Conservation (phyloP, 2,113 vertebrate species). For the Illadopsis cleaveri region DNA sequence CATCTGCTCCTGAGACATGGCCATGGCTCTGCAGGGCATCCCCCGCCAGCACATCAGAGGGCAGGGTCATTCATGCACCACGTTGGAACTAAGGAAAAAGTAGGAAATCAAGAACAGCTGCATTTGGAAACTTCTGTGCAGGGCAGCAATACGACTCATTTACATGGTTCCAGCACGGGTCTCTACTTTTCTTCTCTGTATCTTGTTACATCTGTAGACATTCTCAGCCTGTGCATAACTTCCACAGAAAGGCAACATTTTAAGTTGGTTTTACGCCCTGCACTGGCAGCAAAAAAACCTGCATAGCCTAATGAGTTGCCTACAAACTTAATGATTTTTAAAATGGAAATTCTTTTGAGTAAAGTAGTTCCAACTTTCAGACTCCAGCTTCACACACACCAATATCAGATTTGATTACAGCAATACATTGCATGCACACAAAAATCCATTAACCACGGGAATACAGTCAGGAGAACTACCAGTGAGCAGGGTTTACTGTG, state of each 20-base stretch:
- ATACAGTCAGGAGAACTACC: not conserved
- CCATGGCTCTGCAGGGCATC: rapidly evolving
- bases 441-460: not conserved
- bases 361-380: not conserved
- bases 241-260: not conserved
- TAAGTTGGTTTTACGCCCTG: not conserved
- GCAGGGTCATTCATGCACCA: rapidly evolving
- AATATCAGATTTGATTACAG: not conserved
- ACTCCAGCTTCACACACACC: not conserved
- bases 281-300: not conserved
- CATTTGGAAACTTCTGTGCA: not conserved
- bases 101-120: not conserved
- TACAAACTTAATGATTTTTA: not conserved
- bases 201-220: not conserved
- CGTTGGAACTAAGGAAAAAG: rapidly evolving
- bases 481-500: not conserved
- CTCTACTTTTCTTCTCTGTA: not conserved
- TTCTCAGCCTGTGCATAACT: not conserved
- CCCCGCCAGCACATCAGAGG: not conserved
- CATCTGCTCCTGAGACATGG: not conserved
- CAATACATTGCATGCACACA: not conserved
- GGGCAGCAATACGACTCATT: not conserved
- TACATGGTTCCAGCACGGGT: rapidly evolving
- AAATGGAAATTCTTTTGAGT: not conserved
- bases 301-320: not conserved